Percentiles rank a stretch among this genome's conserved stretches.
phyloP scores from a whole-genome alignment of 2,797 vertebrate species.

The Sebastolobus altivelis region DNA sequence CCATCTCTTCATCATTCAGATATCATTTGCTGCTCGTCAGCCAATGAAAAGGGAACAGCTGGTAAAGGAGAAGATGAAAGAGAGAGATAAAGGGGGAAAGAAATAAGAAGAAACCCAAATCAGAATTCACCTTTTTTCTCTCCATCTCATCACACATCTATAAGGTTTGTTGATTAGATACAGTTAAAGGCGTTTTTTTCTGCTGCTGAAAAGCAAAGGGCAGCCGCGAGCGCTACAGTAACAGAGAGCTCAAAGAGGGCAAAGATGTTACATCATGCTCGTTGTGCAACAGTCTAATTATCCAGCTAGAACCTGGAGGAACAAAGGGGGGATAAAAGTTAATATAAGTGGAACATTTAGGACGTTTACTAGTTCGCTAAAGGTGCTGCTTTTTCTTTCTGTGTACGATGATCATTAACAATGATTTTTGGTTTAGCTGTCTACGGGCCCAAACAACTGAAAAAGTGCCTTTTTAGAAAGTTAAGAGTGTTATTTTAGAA shows the following conservation, averaged over 20 bases:
- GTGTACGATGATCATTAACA: not conserved
- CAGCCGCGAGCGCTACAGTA: not conserved
- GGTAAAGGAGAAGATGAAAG: not conserved
- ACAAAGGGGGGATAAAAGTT: not conserved
- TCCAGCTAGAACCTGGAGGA: not conserved
- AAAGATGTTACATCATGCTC: not conserved
- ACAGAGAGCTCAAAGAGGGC: not conserved
- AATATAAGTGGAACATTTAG: not conserved
- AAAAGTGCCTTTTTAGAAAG: no score
- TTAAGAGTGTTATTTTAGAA: no score
- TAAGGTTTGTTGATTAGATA: not conserved
- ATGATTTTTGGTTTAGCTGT: no score
- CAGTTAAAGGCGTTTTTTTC: not conserved
- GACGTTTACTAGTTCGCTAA: not conserved
- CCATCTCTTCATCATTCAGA: not conserved
- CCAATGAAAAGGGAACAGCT: not conserved
- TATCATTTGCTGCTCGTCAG: not conserved
- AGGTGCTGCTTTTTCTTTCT: not conserved
- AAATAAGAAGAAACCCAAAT: not conserved
- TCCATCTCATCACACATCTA: constrained; percentile 3
- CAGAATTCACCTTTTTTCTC: not conserved
- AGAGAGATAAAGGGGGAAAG: not conserved
- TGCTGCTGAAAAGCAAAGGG: not conserved
- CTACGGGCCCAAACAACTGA: no score
- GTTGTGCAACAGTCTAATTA: constrained; percentile 4